Base-by-base conservation (phyloP, 2,797 vertebrate genomes). In the Pyrocephalus nanus region DNA sequence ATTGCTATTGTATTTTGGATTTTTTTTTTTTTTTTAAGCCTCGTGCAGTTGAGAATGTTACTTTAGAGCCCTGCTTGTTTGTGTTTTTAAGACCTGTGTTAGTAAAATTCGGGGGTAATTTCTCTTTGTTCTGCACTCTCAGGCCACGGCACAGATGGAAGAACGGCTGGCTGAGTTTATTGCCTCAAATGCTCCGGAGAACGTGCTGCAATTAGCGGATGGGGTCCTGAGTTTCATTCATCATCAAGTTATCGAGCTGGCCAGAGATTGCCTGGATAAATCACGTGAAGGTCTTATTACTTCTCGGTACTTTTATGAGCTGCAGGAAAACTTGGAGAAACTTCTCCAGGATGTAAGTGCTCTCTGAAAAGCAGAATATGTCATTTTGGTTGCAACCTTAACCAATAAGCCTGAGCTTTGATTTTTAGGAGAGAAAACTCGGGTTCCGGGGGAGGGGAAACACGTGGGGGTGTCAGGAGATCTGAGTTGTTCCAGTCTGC, bases 131-230 rank as follows among this genome's bases (percentile, higher is more conserved):
- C 60, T 94, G 64, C 92, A 67, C 93, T 97, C n/a, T 34, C 74
- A 99, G 99, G 99, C 99, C 73, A 99, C 99, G 0, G 99, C 99
- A 60, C 99, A 99, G 94, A 99, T 99, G 99, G 99, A 99, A 98
- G 99, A 99, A 94, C 98, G 99, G 43, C 98, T 99, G 96, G 97
- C 98, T 4, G 99, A 99, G 86, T 98, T 99, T 95, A 98, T 99
- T 94, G 98, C 97, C 87, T 98, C 98, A 57, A 98, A 98, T 47
- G 97, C 98, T 88, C 98, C 99, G 7, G 99, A 99, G 70, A 98
- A 98, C 2, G 98, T 98, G 69, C 97, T 98, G 97, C 99, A 98
- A 54, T 97, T 99, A 97, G 99, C 99, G 8, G 99, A 99, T 61
- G 99, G 99, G 64, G 98, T 99, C 88, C 98, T 99, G 84, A 99